Evolutionary conservation across 2,113 vertebrate genomes (phyloP).

Genomic region (Vanacampus margaritifer): DNA sequence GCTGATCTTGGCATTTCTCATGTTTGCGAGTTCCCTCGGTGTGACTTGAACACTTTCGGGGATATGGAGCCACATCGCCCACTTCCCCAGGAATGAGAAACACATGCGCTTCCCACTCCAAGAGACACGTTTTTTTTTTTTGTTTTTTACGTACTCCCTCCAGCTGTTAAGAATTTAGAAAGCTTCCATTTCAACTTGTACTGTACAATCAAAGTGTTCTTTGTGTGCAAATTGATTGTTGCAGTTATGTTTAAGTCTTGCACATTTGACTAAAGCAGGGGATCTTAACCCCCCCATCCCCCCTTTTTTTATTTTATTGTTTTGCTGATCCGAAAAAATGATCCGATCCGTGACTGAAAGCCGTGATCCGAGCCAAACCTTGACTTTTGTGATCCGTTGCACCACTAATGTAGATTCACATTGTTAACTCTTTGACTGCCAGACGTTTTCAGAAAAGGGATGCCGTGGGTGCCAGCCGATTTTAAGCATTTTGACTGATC

Average conservation of each 20-base stretch:
- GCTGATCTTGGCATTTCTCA: slow-evolving; percentile 60
- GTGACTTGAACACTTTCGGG: slow-evolving; percentile 53
- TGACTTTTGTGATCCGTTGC: too few species aligned
- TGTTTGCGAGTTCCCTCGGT: slow-evolving; percentile 47
- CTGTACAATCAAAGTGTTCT: neutral
- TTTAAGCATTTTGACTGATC: too few species aligned
- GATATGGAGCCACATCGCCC: slow-evolving; percentile 38
- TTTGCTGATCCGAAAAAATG: too few species aligned
- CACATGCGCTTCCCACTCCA: slow-evolving; percentile 19
- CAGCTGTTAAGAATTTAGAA: neutral
- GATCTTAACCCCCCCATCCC: too few species aligned
- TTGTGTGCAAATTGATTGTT: neutral
- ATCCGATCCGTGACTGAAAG: too few species aligned
- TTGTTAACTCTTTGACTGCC: too few species aligned
- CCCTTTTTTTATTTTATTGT: too few species aligned
- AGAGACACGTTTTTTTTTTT: neutral
- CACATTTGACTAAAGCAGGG: too few species aligned
- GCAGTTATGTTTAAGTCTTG: neutral
- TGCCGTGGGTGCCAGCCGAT: too few species aligned
- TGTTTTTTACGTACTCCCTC: neutral
- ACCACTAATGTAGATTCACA: too few species aligned
- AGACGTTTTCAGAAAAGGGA: too few species aligned
- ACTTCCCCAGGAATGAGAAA: slow-evolving; percentile 43
- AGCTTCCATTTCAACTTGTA: neutral
- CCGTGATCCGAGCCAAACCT: too few species aligned